Percentiles rank a stretch among this genome's conserved stretches.
Conservation (phyloP, 2,113 vertebrate genomes). For the Austrofundulus limnaeus region DNA sequence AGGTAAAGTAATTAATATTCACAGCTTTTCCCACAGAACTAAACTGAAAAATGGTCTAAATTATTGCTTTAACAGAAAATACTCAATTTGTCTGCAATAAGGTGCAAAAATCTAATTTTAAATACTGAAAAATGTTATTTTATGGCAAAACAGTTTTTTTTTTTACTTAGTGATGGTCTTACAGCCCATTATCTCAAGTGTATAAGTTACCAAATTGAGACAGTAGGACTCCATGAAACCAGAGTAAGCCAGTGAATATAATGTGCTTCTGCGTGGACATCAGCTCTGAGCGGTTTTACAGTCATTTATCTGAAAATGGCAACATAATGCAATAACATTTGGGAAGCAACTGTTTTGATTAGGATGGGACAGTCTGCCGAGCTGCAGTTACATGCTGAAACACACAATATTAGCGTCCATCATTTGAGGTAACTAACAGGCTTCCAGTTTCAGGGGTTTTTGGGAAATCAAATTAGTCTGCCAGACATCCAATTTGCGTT, state of each 20-base stretch:
- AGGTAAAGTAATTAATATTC: too few species aligned
- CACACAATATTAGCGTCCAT: slow-evolving; percentile 79
- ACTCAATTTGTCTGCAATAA: slow-evolving; percentile 15
- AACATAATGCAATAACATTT: slow-evolving; percentile 83
- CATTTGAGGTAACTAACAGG: slow-evolving; percentile 78
- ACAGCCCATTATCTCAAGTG: slow-evolving; percentile 62
- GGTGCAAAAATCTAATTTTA: slow-evolving; percentile 22
- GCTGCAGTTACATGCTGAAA: slow-evolving; percentile 76
- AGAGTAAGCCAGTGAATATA: slow-evolving; percentile 69
- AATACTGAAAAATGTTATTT: slow-evolving; percentile 29
- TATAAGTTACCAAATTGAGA: slow-evolving; percentile 67
- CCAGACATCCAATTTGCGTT: slow-evolving; percentile 83
- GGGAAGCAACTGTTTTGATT: slow-evolving; percentile 80
- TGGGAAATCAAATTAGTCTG: slow-evolving; percentile 79
- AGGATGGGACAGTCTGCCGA: slow-evolving; percentile 76
- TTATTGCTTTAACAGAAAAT: slow-evolving; percentile 35
- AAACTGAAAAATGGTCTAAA: neutral
- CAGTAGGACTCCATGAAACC: slow-evolving; percentile 63
- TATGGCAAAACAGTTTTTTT: slow-evolving; percentile 28
- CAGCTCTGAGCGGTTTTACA: slow-evolving; percentile 68
- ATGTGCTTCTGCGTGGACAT: slow-evolving; percentile 67
- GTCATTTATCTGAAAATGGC: slow-evolving; percentile 83
- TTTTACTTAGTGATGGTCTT: slow-evolving; percentile 29
- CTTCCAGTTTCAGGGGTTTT: slow-evolving; percentile 80
- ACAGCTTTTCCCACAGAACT: too few species aligned